Base-by-base conservation (phyloP, 2,797 vertebrate species). In the Anomalospiza imberbis region DNA sequence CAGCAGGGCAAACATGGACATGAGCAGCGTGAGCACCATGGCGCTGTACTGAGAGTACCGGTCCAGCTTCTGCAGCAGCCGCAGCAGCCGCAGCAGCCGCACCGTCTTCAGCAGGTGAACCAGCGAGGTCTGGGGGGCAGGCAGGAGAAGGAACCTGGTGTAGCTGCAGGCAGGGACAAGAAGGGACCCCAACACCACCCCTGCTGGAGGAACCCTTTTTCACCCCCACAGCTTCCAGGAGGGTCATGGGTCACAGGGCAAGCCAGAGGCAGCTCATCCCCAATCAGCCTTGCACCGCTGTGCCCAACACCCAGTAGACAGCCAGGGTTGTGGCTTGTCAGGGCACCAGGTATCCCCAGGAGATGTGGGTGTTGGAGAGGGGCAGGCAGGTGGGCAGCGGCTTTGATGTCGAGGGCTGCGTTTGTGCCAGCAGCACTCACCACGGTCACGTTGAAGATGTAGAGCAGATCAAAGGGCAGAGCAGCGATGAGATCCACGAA, bases 11-110 rank as follows among this genome's bases (percentile, higher is more conserved):
- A 99, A 99, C 97, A 99, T 98, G 12, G 99, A 99, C 99, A 99
- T 99, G 77, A 99, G 99, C 81, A 99, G 98, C 0, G 99, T 99
- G 82, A 99, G 98, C 84, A 99, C 99, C 98, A 99, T 98, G 0
- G 99, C 98, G 6, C 99, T 99, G 98, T 99, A 99, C 98, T 99
- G 99, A 0, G 99, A 99, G 97, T 99, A 99, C 9, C 99, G 98
- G 77, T 99, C 99, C 97, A 99, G 97, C 95, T 99, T 99, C 97
- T 99, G 99, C 65, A 99, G 97, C 94, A 99, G 97, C 83, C 99
- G 98, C 94, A 99, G 98, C 89, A 99, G 95, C 31, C 99, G 98
- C 72, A 99, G 97, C 94, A 99, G 98, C 55, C 99, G 97, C 53
- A 99, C 98, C 0, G 99, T 99, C 98, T 99, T 99, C 97, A 99